Conservation (phyloP, 2,888 invertebrate genomes). For the Sylvicola fuscatus region DNA sequence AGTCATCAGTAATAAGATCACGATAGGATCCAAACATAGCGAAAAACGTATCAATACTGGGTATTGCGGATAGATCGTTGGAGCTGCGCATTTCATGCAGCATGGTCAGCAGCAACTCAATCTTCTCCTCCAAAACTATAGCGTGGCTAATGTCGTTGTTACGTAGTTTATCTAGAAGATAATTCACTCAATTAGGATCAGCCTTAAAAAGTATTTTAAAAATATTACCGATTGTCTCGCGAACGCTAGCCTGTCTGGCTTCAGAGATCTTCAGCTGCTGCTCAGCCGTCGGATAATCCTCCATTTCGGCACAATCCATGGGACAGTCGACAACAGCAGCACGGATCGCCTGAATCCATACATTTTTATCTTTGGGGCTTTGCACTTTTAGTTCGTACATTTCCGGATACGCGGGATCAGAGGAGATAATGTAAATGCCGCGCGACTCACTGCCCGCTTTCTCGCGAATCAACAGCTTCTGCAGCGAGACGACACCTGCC, state of each 20-base stretch:
- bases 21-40: constrained; percentile 33
- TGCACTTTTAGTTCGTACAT: constrained; percentile 89
- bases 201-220: not conserved
- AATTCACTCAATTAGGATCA: no score
- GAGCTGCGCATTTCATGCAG: constrained; percentile 21
- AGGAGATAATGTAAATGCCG: constrained; percentile 82
- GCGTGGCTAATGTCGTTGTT: constrained; percentile 80
- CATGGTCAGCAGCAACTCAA: constrained; percentile 60
- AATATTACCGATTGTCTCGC: constrained; percentile 55
- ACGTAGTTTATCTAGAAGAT: constrained; percentile 53
- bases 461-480: constrained; percentile 78
- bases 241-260: constrained; percentile 56
- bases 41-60: constrained; percentile 18
- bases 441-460: constrained; percentile 80
- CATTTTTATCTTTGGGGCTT: constrained; percentile 71
- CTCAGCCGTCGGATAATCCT: constrained; percentile 48
- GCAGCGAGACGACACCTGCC: constrained; percentile 82
- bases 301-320: constrained; percentile 53
- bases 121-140: constrained; percentile 69
- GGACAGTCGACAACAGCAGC: constrained; percentile 71
- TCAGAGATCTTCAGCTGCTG: constrained; percentile 57
- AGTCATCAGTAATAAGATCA: constrained; percentile 52
- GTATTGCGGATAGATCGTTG: not conserved
- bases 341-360: constrained; percentile 78
- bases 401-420: constrained; percentile 79